A percentile compares a stretch with the other conserved stretches of the same genome.
These are phyloP conservation scores for Spialia ferax DNA, from an alignment of 2,888 invertebrate species.

Conservation along the genomic window DNA sequence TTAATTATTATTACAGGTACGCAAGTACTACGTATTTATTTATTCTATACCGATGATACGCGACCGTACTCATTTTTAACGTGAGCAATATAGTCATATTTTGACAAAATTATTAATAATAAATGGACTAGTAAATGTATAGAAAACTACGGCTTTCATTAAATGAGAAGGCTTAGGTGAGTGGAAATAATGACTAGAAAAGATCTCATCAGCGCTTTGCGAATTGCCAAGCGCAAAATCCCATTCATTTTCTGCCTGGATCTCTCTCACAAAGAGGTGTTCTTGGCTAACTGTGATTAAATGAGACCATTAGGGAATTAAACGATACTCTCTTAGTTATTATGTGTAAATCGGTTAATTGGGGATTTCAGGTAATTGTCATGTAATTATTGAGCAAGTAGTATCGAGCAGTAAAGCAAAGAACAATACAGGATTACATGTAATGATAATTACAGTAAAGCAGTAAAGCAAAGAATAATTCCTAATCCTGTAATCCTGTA, in stretches of 20 bases:
- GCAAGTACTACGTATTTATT: too few species aligned
- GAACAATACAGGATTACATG: too few species aligned
- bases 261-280: constrained; percentile 39
- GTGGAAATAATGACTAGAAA: constrained; percentile 7
- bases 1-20: too few species aligned
- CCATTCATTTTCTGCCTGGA: constrained; percentile 32
- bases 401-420: too few species aligned
- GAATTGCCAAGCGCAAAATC: constrained; percentile 20
- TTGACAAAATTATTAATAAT: too few species aligned
- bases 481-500: background rate
- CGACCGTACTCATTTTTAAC: too few species aligned
- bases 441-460: too few species aligned
- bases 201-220: constrained; percentile 19
- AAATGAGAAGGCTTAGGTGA: background rate
- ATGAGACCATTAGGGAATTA: constrained; percentile 24
- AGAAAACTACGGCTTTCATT: background rate
- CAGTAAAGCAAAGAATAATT: too few species aligned
- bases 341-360: constrained; percentile 20
- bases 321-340: constrained; percentile 7
- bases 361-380: background rate
- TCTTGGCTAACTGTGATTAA: constrained; percentile 29
- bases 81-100: too few species aligned
- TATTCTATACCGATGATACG: too few species aligned
- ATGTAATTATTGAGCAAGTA: too few species aligned
- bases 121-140: background rate